A percentile compares a stretch with the other conserved stretches of the same genome.
Evolutionary conservation across 2,113 vertebrate species (phyloP).

Genomic region (Pitta sordida): DNA sequence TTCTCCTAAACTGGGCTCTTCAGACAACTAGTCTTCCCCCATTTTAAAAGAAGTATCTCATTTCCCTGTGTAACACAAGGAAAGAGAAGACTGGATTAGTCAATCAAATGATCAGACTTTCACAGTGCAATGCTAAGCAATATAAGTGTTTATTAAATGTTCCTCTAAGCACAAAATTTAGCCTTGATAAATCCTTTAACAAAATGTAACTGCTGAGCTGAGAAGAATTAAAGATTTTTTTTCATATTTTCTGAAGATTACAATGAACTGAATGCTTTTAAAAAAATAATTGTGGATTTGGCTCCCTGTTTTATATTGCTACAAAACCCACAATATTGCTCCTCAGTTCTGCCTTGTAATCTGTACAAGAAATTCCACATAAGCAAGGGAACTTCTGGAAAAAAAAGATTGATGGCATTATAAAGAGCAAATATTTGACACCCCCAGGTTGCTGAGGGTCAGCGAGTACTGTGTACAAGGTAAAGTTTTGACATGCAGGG

Average conservation of each 20-base stretch:
- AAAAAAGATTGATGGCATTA: not conserved
- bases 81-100: not conserved
- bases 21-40: rapidly evolving
- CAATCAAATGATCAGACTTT: not conserved
- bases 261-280: not conserved
- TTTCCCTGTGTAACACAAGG: not conserved
- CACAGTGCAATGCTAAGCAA: not conserved
- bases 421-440: not conserved
- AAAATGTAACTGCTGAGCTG: not conserved
- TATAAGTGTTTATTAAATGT: not conserved
- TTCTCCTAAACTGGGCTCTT: not conserved
- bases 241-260: not conserved
- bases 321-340: not conserved
- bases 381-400: not conserved
- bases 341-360: not conserved
- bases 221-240: not conserved
- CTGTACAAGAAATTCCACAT: not conserved
- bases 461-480: not conserved
- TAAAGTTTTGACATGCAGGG: not conserved
- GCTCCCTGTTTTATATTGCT: not conserved
- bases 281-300: not conserved
- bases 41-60: not conserved
- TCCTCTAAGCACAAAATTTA: conserved; percentile 1
- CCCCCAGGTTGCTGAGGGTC: not conserved
- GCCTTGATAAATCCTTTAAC: not conserved